These are phyloP conservation scores for Catharus ustulatus DNA, from an alignment of 2,797 vertebrate species.

Conservation along the genomic window DNA sequence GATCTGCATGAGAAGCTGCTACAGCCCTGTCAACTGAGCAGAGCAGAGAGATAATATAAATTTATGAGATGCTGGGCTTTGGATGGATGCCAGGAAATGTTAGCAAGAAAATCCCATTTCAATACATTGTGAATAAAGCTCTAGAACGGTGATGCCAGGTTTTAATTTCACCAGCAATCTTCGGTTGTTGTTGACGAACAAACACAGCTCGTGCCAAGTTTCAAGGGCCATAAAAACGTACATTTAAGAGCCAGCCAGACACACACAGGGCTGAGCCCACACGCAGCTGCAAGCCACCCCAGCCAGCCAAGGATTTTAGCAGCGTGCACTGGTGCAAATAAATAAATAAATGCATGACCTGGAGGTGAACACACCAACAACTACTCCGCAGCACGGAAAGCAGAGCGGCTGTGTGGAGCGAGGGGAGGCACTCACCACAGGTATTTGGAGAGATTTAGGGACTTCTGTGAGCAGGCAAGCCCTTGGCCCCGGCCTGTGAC, in stretches of 20 bases:
- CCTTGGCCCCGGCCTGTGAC: background rate
- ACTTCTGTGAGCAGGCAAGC: background rate
- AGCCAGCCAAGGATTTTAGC: background rate
- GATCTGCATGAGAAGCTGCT: background rate
- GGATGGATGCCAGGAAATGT: background rate
- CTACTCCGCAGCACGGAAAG: fast-evolving
- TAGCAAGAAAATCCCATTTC: slow-evolving; percentile 37
- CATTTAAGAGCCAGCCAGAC: background rate
- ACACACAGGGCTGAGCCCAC: background rate
- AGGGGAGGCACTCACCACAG: background rate
- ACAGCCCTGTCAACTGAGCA: background rate
- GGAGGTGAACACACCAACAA: background rate
- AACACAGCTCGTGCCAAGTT: slow-evolving; percentile 13
- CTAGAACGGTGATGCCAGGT: background rate
- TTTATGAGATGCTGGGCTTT: slow-evolving; percentile 9
- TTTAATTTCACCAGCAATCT: slow-evolving; percentile 14
- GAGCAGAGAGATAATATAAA: background rate
- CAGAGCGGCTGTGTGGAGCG: fast-evolving
- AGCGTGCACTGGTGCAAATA: background rate
- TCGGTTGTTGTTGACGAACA: background rate
- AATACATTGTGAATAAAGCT: background rate
- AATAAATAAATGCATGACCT: background rate
- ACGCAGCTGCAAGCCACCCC: background rate
- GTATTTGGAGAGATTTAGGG: background rate
- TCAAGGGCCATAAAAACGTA: background rate